Evolutionary conservation across 1,140 invertebrate species (phyloP).

Genomic region (Chelonus insularis): DNA sequence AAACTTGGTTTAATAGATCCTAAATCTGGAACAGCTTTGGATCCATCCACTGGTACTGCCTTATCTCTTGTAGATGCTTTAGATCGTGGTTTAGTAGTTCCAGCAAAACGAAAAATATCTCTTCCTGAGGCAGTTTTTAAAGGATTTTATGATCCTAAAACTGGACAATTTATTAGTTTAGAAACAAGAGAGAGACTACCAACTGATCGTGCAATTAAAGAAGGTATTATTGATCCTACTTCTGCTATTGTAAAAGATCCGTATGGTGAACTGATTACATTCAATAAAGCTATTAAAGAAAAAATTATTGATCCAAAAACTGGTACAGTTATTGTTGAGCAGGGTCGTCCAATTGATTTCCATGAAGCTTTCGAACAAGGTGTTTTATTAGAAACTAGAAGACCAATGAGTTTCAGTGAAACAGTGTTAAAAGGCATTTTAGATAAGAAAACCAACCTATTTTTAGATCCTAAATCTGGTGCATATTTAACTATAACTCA

Average conservation of each 20-base stretch:
- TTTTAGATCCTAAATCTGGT: constrained; percentile 79
- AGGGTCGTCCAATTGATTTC: constrained; percentile 74
- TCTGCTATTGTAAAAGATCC: constrained; percentile 69
- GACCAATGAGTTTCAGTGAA: constrained; percentile 81
- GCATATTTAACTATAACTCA: constrained; percentile 74
- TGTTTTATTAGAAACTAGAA: constrained; percentile 77
- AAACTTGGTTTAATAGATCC: constrained; percentile 79
- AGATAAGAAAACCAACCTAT: constrained; percentile 72
- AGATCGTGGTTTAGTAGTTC: constrained; percentile 78
- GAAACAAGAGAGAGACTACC: constrained; percentile 75
- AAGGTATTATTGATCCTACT: constrained; percentile 78
- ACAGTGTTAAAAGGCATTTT: constrained; percentile 82
- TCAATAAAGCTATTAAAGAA: constrained; percentile 78
- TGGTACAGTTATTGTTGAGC: constrained; percentile 68
- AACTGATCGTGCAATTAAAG: constrained; percentile 75
- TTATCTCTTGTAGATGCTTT: constrained; percentile 79
- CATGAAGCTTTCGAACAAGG: constrained; percentile 84
- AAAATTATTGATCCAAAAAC: constrained; percentile 76
- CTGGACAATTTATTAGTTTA: constrained; percentile 71
- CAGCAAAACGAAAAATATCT: constrained; percentile 79
- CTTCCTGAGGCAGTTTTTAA: constrained; percentile 84
- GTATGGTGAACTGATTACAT: constrained; percentile 74
- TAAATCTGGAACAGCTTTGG: constrained; percentile 74
- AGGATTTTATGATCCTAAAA: constrained; percentile 77
- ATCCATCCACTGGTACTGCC: constrained; percentile 74